These are phyloP conservation scores for Dolichomitus sp. DNA, from an alignment of 2,888 invertebrate species.

Conservation along the genomic window DNA sequence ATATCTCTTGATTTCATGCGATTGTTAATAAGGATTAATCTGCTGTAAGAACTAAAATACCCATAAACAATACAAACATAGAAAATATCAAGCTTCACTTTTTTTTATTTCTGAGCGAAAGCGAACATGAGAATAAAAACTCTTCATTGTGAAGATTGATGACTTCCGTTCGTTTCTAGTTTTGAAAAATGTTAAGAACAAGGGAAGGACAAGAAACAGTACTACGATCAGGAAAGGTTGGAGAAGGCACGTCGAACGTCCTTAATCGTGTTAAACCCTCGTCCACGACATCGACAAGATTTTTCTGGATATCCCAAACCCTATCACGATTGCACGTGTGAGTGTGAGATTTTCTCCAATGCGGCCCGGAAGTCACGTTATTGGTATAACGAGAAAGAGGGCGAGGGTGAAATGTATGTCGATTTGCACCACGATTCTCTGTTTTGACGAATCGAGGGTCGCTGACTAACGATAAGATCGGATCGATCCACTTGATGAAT, in stretches of 20 bases:
- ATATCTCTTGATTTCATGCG: not conserved
- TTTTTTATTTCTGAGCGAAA: not conserved
- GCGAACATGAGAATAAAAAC: not conserved
- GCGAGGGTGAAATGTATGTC: constrained; percentile 17
- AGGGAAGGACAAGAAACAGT: not conserved
- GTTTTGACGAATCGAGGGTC: constrained; percentile 43
- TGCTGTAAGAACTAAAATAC: not conserved
- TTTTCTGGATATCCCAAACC: constrained; percentile 3
- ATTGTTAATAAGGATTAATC: not conserved
- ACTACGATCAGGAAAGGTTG: not conserved
- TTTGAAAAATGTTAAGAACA: constrained; percentile 16
- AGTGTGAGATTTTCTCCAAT: constrained; percentile 4
- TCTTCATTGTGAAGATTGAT: not conserved
- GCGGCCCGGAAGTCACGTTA: constrained; percentile 5
- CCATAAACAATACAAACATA: not conserved
- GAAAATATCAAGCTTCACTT: not conserved
- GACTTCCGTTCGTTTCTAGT: not conserved
- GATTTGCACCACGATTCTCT: constrained; percentile 14
- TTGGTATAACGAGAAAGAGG: constrained; percentile 35
- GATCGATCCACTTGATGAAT: constrained; percentile 36
- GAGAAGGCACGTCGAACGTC: not conserved
- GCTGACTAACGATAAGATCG: constrained; percentile 37
- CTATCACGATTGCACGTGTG: not conserved
- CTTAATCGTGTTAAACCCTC: not conserved
- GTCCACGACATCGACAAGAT: not conserved